Conservation (phyloP, 2,888 invertebrate genomes). For the Heliconius ethilla region DNA sequence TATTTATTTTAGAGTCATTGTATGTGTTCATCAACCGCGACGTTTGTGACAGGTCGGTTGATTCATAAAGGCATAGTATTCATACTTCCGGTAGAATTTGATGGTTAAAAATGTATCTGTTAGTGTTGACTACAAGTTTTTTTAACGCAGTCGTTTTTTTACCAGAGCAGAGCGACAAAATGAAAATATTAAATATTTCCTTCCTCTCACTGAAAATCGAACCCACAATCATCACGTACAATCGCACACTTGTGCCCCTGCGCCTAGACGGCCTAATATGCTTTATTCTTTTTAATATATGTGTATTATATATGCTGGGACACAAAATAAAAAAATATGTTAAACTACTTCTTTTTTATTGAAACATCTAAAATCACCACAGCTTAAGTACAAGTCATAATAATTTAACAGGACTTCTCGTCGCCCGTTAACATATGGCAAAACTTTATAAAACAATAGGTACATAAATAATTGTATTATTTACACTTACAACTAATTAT, state of each 20-base stretch:
- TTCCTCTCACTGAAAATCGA: background rate
- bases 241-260: background rate
- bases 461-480: constrained; percentile 60
- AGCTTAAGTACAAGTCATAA: constrained; percentile 69
- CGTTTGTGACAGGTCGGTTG: background rate
- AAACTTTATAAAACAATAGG: constrained; percentile 49
- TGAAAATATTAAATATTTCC: background rate
- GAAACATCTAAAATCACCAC: constrained; percentile 71
- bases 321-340: constrained; percentile 21
- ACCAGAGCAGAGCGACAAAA: background rate
- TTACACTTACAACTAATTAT: constrained; percentile 50
- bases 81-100: background rate
- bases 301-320: background rate
- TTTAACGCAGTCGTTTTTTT: background rate
- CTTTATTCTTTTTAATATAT: background rate
- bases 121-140: background rate
- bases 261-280: background rate
- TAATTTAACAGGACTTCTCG: constrained; percentile 37
- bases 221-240: background rate
- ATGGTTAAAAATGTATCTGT: background rate
- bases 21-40: constrained; percentile 8
- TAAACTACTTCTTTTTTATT: constrained; percentile 55
- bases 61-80: background rate
- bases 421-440: constrained; percentile 61
- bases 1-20: background rate